Conservation (phyloP, 2,113 vertebrate genomes). For the Spermophilus dauricus region DNA sequence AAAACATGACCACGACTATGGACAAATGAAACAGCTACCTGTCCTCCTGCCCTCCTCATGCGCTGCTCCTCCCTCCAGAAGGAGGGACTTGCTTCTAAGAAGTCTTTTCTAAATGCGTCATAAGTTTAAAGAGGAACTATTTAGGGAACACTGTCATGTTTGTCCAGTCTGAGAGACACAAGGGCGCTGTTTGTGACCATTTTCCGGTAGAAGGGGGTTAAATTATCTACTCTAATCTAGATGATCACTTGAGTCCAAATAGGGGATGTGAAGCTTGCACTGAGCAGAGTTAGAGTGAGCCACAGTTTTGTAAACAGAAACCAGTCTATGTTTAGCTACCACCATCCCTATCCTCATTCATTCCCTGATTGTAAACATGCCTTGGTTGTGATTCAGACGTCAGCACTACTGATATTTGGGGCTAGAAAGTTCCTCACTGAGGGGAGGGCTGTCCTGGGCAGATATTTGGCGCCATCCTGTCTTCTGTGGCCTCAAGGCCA, state of each 20-base stretch:
- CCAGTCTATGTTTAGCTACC: not conserved
- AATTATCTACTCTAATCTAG: not conserved
- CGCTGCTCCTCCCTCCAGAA: not conserved
- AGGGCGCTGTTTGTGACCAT: rapidly evolving
- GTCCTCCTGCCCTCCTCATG: rapidly evolving
- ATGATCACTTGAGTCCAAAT: not conserved
- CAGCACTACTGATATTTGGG: not conserved
- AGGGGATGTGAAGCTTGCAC: not conserved
- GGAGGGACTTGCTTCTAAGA: not conserved
- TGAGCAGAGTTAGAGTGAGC: not conserved
- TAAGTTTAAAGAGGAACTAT: not conserved
- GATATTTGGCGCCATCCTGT: rapidly evolving
- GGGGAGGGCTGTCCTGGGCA: not conserved
- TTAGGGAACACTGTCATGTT: not conserved
- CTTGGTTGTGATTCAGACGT: no score
- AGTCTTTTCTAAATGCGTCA: not conserved
- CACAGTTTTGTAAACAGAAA: conserved; percentile 15
- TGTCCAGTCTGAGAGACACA: not conserved
- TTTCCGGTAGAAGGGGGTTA: no score
- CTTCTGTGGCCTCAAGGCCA: rapidly evolving
- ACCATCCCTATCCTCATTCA: not conserved
- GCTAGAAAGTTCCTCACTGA: rapidly evolving
- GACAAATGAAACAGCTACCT: not conserved
- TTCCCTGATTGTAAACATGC: not conserved
- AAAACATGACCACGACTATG: not conserved